phyloP scores from a whole-genome alignment of 2,888 invertebrate species.

The Entomobrya proxima region DNA sequence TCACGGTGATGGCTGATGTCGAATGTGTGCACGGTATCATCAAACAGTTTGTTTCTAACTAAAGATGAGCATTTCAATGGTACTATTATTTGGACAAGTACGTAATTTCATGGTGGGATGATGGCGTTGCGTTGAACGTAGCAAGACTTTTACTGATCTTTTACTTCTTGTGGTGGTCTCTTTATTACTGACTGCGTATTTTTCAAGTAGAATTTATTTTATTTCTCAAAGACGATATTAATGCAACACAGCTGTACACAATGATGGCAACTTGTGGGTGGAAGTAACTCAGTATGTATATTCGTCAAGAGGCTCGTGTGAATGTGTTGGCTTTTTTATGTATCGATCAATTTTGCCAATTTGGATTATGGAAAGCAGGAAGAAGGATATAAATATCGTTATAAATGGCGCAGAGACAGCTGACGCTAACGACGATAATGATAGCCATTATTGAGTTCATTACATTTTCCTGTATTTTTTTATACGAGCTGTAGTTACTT shows the following conservation, averaged over 20 bases:
- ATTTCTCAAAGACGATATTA: neutral
- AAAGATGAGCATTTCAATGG: too few relatives aligned
- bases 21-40: neutral
- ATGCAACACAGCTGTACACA: neutral
- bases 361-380: slow-evolving; percentile 5
- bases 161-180: neutral
- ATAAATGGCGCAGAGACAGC: slow-evolving; percentile 11
- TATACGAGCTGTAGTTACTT: neutral
- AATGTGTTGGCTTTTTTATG: neutral
- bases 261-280: neutral
- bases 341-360: neutral
- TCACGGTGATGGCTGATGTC: too few relatives aligned
- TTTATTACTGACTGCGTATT: neutral
- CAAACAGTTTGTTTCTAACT: neutral
- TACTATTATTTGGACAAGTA: too few relatives aligned
- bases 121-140: neutral
- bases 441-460: slow-evolving; percentile 22
- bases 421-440: slow-evolving; percentile 3
- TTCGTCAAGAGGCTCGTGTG: too few relatives aligned
- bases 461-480: slow-evolving; percentile 1
- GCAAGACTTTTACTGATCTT: too few relatives aligned
- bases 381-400: slow-evolving; percentile 3
- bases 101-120: slow-evolving; percentile 1
- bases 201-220: neutral
- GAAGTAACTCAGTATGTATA: too few relatives aligned